Base-by-base conservation (phyloP, 2,888 invertebrate species). In the Andrena hattorfiana region DNA sequence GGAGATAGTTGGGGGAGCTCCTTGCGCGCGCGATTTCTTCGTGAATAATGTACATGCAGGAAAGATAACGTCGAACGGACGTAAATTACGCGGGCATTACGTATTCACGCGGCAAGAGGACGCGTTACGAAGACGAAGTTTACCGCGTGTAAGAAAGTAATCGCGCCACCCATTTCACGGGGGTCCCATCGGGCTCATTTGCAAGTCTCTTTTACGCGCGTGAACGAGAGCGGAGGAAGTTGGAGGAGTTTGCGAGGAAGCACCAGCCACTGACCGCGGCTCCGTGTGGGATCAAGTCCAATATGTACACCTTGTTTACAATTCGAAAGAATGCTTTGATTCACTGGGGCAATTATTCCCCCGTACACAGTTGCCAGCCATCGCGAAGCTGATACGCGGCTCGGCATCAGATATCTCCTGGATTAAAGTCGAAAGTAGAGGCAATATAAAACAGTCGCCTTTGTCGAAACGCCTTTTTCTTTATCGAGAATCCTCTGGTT, bases 131-230 rank as follows among this genome's bases (percentile, higher is more conserved):
- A 6, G 64, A 8, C 68, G 23, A 81, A 84, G 72, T 84, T 80
- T 66, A 32, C 75, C 59, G 26, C 23, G 68, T 35, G 73, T 71
- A 78, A 84, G 84, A 84, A 85, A 78, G 76, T 81, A 85, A 84
- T 84, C 82, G 76, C 64, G 42, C 56, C 63, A n/a, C 82, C 67
- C 72, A 71, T 84, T 82, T 74, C 62, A 54, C 72, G 63, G 70
- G 26, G n/a, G 49, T 63, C 84, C 72, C 71, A 13, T 51, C 20
- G 74, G 83, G 20, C 83, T 83, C 83, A 69, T 84, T 85, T 76
- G 70, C 72, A 51, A 70, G 51, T 71, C 70, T 69, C 69, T 56
- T 42, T 62, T 16, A 60, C 59, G 28, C 48, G 26, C 20, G 32
- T 5, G 23, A 49, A 70, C 66, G 66, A 73, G 20, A 32, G 10